Evolutionary conservation across 1,140 invertebrate species (phyloP), one percentile per base, ranked within the genome.

Genomic region (Stratiolaelaps scimitus): DNA sequence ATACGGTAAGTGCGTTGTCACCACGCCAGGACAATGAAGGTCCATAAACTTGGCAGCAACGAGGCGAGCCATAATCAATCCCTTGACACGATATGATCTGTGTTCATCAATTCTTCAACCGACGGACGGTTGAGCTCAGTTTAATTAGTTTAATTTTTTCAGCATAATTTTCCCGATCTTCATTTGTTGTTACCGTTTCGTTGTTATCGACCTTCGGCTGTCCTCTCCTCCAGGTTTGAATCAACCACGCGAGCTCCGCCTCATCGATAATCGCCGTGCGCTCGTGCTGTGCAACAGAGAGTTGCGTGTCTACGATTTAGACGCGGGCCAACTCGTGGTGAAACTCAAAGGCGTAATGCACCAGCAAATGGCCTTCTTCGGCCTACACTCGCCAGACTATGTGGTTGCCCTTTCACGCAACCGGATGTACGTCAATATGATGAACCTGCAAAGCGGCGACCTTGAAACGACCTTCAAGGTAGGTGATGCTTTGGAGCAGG

Each of bases 321-420:
- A 89, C 72, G 80, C 81, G 73, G 87, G 87, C 65, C 76, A 77
- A 65, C 81, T 85, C 70, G 69, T 85, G 40, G 83, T 82, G 7
- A 83, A 87, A 67, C 74, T 91, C 10, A 88, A 89, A 72, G 81
- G 88, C 43, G 87, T 90, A 1, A 89, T 92, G 86, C 90, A 90
- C 78, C 87, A 90, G 72, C 89, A 89, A 76, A 89, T 90, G 87
- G 86, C 88, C 43, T 89, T 83, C 74, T 91, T 85, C 76, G 87
- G 86, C 1, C 79, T 89, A 5, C 86, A 89, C 73, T 85, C 87
- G 77, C 74, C 81, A 45, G 81, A 82, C 20, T 87, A 89, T 74
- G 76, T 89, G 53, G 87, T 90, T 15, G 83, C 86, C 17, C 77
- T 92, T 17, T 87, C 87, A 1, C 78, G 88, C 45, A 90, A 90